phyloP scores from a whole-genome alignment of 2,797 vertebrate species.

The Myotis myotis region DNA sequence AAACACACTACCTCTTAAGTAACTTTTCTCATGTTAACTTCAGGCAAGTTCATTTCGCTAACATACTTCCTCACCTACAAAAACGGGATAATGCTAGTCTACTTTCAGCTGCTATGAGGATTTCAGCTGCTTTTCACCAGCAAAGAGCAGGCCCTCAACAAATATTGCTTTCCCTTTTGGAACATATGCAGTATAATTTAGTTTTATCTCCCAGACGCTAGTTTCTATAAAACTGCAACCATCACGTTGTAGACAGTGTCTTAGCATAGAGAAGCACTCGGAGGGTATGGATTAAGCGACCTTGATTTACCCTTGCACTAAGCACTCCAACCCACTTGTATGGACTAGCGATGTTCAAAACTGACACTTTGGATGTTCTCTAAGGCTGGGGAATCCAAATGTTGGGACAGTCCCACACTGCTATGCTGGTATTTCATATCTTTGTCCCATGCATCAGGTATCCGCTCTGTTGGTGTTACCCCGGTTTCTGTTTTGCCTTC shows the following conservation, averaged over 20 bases:
- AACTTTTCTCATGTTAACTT: neutral
- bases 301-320: neutral
- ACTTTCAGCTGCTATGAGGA: neutral
- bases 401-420: neutral
- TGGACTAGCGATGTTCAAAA: neutral
- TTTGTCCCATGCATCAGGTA: accelerated
- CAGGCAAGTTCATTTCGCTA: neutral
- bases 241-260: neutral
- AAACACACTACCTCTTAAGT: neutral
- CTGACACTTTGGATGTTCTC: neutral
- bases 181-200: neutral
- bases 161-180: neutral
- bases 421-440: too few relatives aligned
- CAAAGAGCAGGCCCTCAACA: neutral
- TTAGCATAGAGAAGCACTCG: neutral
- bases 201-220: neutral
- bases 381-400: neutral
- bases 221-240: neutral
- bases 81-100: neutral
- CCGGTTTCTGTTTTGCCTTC: neutral
- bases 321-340: neutral
- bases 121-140: neutral
- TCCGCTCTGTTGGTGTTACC: neutral
- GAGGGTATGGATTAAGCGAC: neutral
- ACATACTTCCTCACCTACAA: neutral